Conservation (phyloP, 1,140 invertebrate genomes). For the Bombus pascuorum region DNA sequence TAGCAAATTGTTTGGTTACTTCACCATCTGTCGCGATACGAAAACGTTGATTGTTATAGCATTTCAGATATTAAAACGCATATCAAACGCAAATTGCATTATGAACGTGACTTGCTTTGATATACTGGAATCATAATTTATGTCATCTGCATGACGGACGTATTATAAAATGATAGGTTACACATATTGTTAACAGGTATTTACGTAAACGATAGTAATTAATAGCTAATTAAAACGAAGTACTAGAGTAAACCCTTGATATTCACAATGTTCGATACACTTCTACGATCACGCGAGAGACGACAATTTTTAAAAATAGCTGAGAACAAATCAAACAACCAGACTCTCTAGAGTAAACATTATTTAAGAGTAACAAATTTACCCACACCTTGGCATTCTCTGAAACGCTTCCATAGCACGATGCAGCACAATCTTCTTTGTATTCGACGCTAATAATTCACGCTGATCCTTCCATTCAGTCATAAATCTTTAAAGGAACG, state of each 20-base stretch:
- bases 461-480: constrained; percentile 33
- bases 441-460: constrained; percentile 32
- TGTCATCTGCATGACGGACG: neutral
- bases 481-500: constrained; percentile 37
- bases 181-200: neutral
- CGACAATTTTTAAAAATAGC: neutral
- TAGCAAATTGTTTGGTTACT: no score
- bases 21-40: neutral
- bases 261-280: rapidly evolving
- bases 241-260: neutral
- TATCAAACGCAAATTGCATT: neutral
- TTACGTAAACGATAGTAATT: neutral
- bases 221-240: neutral
- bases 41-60: neutral
- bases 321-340: neutral
- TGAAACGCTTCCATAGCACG: neutral
- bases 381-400: constrained; percentile 13
- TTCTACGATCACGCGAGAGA: neutral
- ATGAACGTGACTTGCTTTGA: neutral
- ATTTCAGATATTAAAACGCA: neutral
- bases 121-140: neutral
- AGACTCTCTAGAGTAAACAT: neutral
- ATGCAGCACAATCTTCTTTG: constrained; percentile 13
- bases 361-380: neutral
- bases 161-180: neutral